Evolutionary conservation across 2,888 invertebrate genomes (phyloP), one percentile per base, ranked within the genome.

Genomic region (Caenorhabditis doughertyi): DNA sequence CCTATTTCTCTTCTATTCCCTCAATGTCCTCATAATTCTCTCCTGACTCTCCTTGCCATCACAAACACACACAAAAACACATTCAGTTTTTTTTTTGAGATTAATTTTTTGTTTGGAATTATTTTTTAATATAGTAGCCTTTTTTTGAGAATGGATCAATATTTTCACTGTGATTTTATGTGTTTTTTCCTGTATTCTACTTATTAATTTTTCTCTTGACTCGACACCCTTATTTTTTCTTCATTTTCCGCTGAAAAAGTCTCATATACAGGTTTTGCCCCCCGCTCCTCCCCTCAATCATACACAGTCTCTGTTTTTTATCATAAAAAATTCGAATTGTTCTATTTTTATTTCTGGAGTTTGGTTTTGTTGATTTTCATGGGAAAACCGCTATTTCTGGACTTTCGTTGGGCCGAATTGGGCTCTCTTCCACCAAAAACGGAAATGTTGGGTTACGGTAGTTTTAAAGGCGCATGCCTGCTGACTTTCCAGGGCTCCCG

Each of bases 221-320:
- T n/a, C n/a, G n/a, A n/a, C n/a, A n/a, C 4, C 13, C 16, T 29
- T 27, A 9, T 13, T 39, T 58, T 32, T 29, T 70, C n/a, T 18
- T 29, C 2, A 60, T 18, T 25, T 49, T 23, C 21, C 53, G 16
- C 58, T 25, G 23, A 55, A 47, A 44, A 64, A 64, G 64, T 51
- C 65, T 65, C 65, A 16, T 65, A n/a, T 65, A 51, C 64, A 64
- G 64, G 64, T 65, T 65, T 35, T 32, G n/a, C n/a, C n/a, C n/a
- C n/a, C n/a, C n/a, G n/a, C n/a, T n/a, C n/a, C n/a, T n/a, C n/a
- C n/a, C n/a, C n/a, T n/a, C n/a, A n/a, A n/a, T 65, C 65, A 16
- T 65, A n/a, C 49, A 51, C 64, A 64, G 64, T 47, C 51, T 65
- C 25, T 32, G 8, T 53, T 11, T 53, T 13, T 55, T n/a, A 9